Base-by-base conservation (phyloP, 2,797 vertebrate genomes). In the Karalla daura region DNA sequence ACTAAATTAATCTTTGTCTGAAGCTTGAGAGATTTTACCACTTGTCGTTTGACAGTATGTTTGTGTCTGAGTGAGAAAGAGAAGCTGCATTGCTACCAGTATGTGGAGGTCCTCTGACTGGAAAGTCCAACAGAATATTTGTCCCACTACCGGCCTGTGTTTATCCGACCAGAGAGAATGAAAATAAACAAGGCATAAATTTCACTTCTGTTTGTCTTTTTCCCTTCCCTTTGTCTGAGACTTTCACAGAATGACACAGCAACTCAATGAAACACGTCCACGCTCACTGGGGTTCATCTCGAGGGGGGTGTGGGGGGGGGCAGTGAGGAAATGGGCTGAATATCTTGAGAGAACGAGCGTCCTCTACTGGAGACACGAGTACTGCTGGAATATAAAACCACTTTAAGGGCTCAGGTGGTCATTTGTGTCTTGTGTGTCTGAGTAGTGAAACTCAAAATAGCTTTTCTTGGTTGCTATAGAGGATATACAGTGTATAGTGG, bases 341-440 rank as follows among this genome's bases (percentile, higher is more conserved):
- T 8, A 32, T 41, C 58, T 23, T 70, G 52, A 56, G 18, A 60
- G 51, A 33, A 37, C 9, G 18, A 46, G 53, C 8, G 40, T 65
- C 3, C 80, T 86, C 89, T 84, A 56, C 76, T 88, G 89, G 84
- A 70, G 27, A 37, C 53, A 52, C n/a, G 10, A 24, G 5, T 5
- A 46, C 68, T 20, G 5, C 62, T 8, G 2, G 13, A 24, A 28
- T 32, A 11, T 0, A 28, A 2, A 13, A 40, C 4, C 18, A 55
- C 20, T 56, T 23, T 18, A 11, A 17, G 17, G 17, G 15, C 15
- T 28, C 14, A 43, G 0, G 17, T 43, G 8, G 49, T 59, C 24
- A 33, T 49, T 7, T 43, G 5, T 17, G 18, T 14, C 5, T 7
- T 27, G 4, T 50, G 12, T 41, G 7, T 58, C 37, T 7, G 2